These are phyloP conservation scores for Varroa destructor DNA, from an alignment of 1,140 invertebrate species.

Conservation along the genomic window DNA sequence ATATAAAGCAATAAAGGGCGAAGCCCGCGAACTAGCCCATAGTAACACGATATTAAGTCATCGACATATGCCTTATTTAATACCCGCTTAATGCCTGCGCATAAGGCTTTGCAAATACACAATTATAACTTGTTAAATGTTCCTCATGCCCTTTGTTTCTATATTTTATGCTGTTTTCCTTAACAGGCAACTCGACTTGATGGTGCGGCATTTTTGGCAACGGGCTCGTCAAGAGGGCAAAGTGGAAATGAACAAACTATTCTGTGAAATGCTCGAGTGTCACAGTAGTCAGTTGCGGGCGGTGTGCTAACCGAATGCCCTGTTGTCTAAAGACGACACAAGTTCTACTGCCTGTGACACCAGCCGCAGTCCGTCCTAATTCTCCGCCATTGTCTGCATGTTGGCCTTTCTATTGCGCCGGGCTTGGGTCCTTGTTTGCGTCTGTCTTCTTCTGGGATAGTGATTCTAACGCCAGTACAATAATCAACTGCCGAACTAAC, in stretches of 20 bases:
- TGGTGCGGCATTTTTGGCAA: conserved; percentile 77
- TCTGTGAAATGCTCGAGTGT: conserved; percentile 88
- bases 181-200: conserved; percentile 64
- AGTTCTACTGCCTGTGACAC: conserved; percentile 28
- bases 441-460: too few relatives aligned
- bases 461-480: too few relatives aligned
- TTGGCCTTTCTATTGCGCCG: conserved; percentile 1
- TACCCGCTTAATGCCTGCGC: too few relatives aligned
- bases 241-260: conserved; percentile 88
- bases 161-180: neutral
- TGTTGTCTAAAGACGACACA: conserved; percentile 31
- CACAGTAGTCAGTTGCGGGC: conserved; percentile 40
- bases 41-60: too few relatives aligned
- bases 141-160: too few relatives aligned
- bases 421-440: too few relatives aligned
- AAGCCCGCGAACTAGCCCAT: too few relatives aligned
- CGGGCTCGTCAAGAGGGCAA: conserved; percentile 69
- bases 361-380: conserved; percentile 31
- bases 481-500: too few relatives aligned
- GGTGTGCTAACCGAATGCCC: conserved; percentile 31
- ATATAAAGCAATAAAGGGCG: too few relatives aligned
- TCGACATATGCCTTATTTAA: too few relatives aligned
- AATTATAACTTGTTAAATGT: too few relatives aligned
- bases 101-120: too few relatives aligned
- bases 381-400: conserved; percentile 17